Conservation (phyloP, 2,797 vertebrate species). For the Hydrolagus colliei region DNA sequence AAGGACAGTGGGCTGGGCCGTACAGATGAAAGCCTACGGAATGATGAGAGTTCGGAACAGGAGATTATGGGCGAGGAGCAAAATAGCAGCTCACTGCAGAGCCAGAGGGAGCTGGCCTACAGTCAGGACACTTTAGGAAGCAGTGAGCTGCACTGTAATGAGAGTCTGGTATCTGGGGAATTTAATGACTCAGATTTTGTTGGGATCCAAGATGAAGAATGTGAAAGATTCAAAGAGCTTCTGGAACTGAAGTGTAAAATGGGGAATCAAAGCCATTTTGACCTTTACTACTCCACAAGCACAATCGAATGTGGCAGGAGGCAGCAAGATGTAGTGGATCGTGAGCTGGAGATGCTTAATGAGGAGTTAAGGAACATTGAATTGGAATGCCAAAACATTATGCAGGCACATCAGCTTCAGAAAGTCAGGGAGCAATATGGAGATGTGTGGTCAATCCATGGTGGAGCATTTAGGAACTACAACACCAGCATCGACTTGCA, state of each 20-base stretch:
- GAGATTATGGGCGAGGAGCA: constrained; percentile 71
- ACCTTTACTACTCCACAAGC: constrained; percentile 83
- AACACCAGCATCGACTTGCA: constrained; percentile 56
- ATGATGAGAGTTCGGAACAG: constrained; percentile 75
- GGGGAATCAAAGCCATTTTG: constrained; percentile 79
- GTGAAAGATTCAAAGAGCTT: constrained; percentile 81
- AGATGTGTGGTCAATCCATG: constrained; percentile 59
- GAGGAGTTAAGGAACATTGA: constrained; percentile 91
- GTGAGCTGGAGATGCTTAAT: constrained; percentile 85
- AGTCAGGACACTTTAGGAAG: constrained; percentile 55
- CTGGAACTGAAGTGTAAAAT: constrained; percentile 92
- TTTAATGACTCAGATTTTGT: constrained; percentile 54
- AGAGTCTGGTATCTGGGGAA: constrained; percentile 53
- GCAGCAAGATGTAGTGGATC: constrained; percentile 73
- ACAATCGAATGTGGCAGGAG: constrained; percentile 75
- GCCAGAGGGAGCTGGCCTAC: constrained; percentile 56
- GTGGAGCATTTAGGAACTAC: constrained; percentile 59
- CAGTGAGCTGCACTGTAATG: constrained; percentile 51
- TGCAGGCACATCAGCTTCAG: constrained; percentile 82
- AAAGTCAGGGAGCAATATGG: constrained; percentile 66
- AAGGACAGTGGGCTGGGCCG: constrained; percentile 67
- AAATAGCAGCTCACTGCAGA: constrained; percentile 60
- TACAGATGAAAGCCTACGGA: constrained; percentile 64
- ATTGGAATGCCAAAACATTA: constrained; percentile 91
- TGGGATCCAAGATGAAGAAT: constrained; percentile 63